Conservation (phyloP, 2,797 vertebrate species). For the Eulemur coronatus region DNA sequence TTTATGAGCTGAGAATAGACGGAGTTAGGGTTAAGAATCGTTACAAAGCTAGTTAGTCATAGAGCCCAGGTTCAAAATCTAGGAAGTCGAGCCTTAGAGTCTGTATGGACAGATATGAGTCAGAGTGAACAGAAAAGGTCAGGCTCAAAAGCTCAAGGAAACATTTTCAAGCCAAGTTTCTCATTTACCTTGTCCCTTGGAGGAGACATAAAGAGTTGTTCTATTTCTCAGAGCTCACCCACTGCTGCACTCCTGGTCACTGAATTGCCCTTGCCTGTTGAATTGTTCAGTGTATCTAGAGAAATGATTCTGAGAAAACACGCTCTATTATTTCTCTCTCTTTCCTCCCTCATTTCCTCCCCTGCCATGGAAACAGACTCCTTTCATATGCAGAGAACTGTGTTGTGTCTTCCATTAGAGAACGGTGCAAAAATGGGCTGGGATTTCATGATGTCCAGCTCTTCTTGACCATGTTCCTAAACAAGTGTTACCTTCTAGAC, state of each 20-base stretch:
- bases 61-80: background rate
- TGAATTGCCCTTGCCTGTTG: background rate
- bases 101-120: background rate
- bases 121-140: background rate
- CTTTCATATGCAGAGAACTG: background rate
- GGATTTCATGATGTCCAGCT: background rate
- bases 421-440: background rate
- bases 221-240: background rate
- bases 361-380: background rate
- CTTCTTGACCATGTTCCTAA: background rate
- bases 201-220: background rate
- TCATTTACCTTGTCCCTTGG: background rate
- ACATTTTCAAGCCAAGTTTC: background rate
- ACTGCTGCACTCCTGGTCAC: background rate
- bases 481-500: background rate
- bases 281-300: background rate
- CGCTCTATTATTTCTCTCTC: background rate
- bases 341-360: background rate
- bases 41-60: background rate
- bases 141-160: background rate
- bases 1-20: background rate
- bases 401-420: background rate
- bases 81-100: background rate
- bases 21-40: background rate
- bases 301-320: background rate